Evolutionary conservation across 2,113 vertebrate genomes (phyloP).

Genomic region (Oreochromis niloticus): DNA sequence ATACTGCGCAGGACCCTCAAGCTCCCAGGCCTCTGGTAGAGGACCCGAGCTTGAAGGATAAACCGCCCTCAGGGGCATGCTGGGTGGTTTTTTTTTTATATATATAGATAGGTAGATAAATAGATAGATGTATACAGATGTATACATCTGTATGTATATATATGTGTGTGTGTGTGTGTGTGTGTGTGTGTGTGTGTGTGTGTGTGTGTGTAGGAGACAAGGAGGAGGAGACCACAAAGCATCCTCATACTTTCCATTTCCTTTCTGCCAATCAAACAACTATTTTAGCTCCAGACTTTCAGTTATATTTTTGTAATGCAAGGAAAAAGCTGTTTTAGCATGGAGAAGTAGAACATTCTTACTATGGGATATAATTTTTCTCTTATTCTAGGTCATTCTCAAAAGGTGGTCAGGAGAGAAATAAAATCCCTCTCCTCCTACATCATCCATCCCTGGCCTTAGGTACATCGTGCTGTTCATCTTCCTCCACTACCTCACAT

Average conservation of each 20-base stretch:
- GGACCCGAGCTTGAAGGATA: too few relatives aligned
- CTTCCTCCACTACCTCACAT: conserved; percentile 10
- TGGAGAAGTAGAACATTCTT: background rate
- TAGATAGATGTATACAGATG: too few relatives aligned
- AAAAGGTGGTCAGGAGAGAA: conserved; percentile 47
- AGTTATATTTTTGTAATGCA: background rate
- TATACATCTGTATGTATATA: background rate
- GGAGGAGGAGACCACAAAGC: background rate
- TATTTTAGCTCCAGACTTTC: background rate
- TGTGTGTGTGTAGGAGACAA: background rate
- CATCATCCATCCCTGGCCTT: conserved; percentile 38
- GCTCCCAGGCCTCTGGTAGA: too few relatives aligned
- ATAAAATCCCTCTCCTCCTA: conserved; percentile 33
- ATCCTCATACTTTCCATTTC: background rate
- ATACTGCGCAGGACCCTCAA: too few relatives aligned
- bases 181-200: background rate
- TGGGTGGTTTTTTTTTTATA: too few relatives aligned
- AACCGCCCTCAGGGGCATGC: too few relatives aligned
- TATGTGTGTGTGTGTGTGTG: rapidly evolving
- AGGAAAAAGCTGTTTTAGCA: background rate
- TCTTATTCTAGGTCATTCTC: conserved; percentile 45
- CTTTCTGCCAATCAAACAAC: background rate
- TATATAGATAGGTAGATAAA: too few relatives aligned
- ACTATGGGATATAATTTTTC: background rate
- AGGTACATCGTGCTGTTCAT: conserved; percentile 10